Base-by-base conservation (phyloP, 1,140 invertebrate species). In the Magallana gigas region DNA sequence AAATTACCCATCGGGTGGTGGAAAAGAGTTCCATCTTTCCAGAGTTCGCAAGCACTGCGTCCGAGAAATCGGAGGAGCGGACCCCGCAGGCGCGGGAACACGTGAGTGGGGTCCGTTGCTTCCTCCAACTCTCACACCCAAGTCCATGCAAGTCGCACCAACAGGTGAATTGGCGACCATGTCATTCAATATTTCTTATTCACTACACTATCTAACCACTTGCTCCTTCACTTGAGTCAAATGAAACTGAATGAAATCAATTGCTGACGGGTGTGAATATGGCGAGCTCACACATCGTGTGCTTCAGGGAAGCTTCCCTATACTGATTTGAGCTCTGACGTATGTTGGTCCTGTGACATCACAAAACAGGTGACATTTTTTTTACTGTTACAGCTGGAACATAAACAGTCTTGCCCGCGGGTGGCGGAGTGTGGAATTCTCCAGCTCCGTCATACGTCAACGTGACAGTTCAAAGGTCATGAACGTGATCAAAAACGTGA, bases 11-110 rank as follows among this genome's bases (percentile, higher is more conserved):
- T 83, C n/a, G 81, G 48, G 16, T 29, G 81, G 81, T 16, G 81
- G 81, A 23, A 83, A 83, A 57, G 81, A 83, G 81, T 83, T 57
- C 81, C 81, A 83, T 18, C 81, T 9, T 56, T 83, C 81, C 81
- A 83, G 16, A 16, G 56, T 36, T 8, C 14, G 16, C 12, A 36
- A 16, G 12, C 81, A 16, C 14, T 56, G 48, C 81, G n/a, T 57
- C 36, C 36, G 68, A 23, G 23, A 11, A 76, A 76, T 29, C 36
- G 68, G 9, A 29, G 68, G 68, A 8, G 68, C 68, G 68, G 68
- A 76, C 23, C 68, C 68, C 68, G 36, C 23, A 29, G 68, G 12
- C 23, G 68, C 68, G 68, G 68, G 36, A 29, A 29, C 36, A 48
- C 36, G 36, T 48, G 36, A 48, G 36, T 48, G 36, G 36, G 36